Evolutionary conservation across 2,113 vertebrate genomes (phyloP).

Genomic region (Psephotus haematonotus): DNA sequence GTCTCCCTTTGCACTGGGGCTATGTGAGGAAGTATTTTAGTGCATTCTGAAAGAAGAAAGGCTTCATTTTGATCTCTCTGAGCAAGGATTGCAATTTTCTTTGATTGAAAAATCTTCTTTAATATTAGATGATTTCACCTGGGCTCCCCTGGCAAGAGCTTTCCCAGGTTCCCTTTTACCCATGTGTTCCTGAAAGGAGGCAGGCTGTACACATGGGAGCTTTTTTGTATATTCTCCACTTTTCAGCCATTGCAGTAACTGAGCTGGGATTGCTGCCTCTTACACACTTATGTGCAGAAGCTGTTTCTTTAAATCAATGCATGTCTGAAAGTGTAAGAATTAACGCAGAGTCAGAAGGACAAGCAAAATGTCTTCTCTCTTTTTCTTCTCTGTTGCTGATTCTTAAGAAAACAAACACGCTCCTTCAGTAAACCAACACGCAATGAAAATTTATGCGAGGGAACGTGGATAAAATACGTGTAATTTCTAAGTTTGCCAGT

Average conservation of each 20-base stretch:
- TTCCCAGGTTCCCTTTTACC: neutral
- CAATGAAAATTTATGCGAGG: neutral
- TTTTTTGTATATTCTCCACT: neutral
- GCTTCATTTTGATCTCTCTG: rapidly evolving
- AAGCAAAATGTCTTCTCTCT: neutral
- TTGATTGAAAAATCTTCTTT: neutral
- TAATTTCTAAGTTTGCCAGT: slow-evolving; percentile 16
- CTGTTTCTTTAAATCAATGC: neutral
- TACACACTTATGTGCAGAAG: neutral
- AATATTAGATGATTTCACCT: neutral
- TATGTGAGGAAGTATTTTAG: neutral
- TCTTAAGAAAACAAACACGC: neutral
- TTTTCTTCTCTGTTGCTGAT: neutral
- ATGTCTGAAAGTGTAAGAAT: neutral
- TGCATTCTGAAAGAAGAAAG: neutral
- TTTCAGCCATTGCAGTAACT: neutral
- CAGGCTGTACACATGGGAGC: neutral
- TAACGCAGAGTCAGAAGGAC: neutral
- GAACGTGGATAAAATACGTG: neutral
- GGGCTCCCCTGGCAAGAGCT: neutral
- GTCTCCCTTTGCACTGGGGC: neutral
- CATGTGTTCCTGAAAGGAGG: neutral
- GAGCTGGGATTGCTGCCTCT: neutral
- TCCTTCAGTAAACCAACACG: neutral
- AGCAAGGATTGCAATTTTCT: neutral